phyloP scores from a whole-genome alignment of 2,113 vertebrate genomes.

The Myanophis thanlyinensis region DNA sequence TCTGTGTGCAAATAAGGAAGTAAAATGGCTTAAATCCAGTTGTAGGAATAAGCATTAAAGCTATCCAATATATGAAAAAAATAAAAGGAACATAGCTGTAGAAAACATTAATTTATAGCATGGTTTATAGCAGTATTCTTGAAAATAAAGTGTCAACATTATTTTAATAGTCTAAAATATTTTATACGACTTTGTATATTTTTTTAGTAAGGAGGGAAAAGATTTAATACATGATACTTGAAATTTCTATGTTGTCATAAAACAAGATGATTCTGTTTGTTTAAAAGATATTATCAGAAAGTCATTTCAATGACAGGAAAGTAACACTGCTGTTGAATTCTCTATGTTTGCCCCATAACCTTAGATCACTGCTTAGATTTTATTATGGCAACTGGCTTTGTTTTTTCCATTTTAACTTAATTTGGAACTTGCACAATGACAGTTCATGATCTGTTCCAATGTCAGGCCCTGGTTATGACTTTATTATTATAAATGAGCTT shows the following conservation, averaged over 20 bases:
- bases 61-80: slow-evolving; percentile 45
- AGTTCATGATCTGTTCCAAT: neutral
- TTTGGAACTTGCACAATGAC: neutral
- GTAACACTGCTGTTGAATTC: slow-evolving; percentile 26
- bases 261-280: slow-evolving; percentile 62
- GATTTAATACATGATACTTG: slow-evolving; percentile 50
- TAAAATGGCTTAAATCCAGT: slow-evolving; percentile 35
- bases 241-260: slow-evolving; percentile 58
- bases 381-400: neutral
- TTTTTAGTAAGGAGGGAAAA: slow-evolving; percentile 47
- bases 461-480: neutral
- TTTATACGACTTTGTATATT: slow-evolving; percentile 59
- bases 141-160: slow-evolving; percentile 51
- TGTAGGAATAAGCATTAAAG: slow-evolving; percentile 51
- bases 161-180: slow-evolving; percentile 61
- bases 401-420: neutral
- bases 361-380: slow-evolving; percentile 46
- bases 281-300: slow-evolving; percentile 55
- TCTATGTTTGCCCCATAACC: slow-evolving; percentile 37
- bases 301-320: slow-evolving; percentile 21
- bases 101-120: slow-evolving; percentile 36
- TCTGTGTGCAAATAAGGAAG: slow-evolving; percentile 32
- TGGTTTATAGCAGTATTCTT: slow-evolving; percentile 58
- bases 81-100: slow-evolving; percentile 19
- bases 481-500: neutral